Percentiles rank a stretch among this genome's conserved stretches.
Conservation (phyloP, 2,113 vertebrate genomes). For the Oriolus oriolus region DNA sequence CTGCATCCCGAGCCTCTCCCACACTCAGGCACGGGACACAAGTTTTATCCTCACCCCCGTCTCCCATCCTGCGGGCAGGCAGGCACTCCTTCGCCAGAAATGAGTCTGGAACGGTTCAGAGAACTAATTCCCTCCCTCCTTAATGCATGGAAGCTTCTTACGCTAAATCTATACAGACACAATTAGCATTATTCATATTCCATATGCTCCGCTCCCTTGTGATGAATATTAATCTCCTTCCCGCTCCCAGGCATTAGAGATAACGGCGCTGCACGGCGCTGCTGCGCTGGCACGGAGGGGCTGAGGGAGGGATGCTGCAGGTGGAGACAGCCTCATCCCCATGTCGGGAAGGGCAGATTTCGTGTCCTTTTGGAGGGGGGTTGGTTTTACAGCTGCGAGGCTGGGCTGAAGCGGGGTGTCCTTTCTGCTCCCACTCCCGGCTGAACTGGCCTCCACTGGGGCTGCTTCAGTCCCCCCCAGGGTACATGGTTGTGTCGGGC, state of each 20-base stretch:
- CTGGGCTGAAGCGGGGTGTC: background rate
- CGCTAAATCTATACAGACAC: constrained; percentile 66
- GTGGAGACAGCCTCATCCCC: background rate
- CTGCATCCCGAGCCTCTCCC: background rate
- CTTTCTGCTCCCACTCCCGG: rapidly evolving
- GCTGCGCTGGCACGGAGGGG: background rate
- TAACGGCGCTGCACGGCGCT: background rate
- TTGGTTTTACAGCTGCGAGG: background rate
- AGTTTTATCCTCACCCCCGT: background rate
- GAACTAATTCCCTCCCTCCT: constrained; percentile 49
- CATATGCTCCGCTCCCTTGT: constrained; percentile 63
- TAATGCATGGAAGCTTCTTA: constrained; percentile 63
- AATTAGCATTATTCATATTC: constrained; percentile 74
- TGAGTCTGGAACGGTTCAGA: constrained; percentile 17
- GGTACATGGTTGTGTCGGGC: background rate
- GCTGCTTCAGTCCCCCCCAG: background rate
- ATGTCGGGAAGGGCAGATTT: rapidly evolving
- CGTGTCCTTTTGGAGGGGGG: rapidly evolving
- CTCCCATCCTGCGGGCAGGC: background rate
- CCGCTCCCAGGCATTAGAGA: constrained; percentile 28
- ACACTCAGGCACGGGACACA: background rate
- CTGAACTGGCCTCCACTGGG: background rate
- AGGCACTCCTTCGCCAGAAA: background rate
- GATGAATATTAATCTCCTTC: constrained; percentile 68
- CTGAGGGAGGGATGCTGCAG: background rate